Conservation (phyloP, 2,888 invertebrate genomes). For the Perithous albicinctus region DNA sequence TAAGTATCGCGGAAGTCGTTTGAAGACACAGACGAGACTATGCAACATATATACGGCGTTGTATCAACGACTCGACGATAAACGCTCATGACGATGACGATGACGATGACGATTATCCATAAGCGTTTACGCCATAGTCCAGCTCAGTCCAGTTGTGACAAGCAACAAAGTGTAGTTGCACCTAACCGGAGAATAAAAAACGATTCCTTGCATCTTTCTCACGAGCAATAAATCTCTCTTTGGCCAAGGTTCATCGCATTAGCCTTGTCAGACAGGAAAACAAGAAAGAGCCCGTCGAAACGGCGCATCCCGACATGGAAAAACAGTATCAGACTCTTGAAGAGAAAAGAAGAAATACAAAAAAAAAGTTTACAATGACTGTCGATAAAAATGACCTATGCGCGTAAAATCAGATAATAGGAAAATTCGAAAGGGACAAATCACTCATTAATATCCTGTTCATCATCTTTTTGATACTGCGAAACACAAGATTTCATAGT, state of each 20-base stretch:
- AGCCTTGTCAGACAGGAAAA: constrained; percentile 25
- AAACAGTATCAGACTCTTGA: no score
- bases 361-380: neutral
- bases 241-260: constrained; percentile 55
- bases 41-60: neutral
- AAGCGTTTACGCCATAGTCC: constrained; percentile 24
- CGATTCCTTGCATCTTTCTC: constrained; percentile 53
- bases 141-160: constrained; percentile 8
- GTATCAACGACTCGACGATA: neutral
- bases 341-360: neutral
- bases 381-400: neutral
- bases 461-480: no score
- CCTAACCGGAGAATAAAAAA: constrained; percentile 44
- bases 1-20: constrained; percentile 17
- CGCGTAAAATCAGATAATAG: neutral
- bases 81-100: neutral
- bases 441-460: neutral
- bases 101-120: constrained; percentile 10
- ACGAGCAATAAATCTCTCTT: constrained; percentile 51
- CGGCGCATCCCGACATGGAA: neutral
- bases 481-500: no score
- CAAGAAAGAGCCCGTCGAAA: no score
- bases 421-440: neutral
- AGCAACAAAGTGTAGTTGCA: constrained; percentile 54
- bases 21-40: neutral